phyloP scores from a whole-genome alignment of 2,797 vertebrate genomes.

The Urocyon cinereoargenteus region DNA sequence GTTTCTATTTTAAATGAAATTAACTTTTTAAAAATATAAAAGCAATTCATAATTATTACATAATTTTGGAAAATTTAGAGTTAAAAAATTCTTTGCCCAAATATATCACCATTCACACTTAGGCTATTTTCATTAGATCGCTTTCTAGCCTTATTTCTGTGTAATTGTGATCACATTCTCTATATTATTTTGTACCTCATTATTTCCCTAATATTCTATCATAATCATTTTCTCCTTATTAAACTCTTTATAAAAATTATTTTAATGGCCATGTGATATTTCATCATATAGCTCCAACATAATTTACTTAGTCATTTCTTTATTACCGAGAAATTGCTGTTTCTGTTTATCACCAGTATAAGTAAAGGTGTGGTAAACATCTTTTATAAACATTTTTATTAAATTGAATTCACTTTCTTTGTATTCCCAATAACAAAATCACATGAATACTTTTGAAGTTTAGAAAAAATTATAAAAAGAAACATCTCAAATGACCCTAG shows the following conservation, averaged over 20 bases:
- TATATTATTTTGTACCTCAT: conserved; percentile 24
- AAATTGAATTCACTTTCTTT: conserved; percentile 43
- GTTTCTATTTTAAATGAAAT: neutral
- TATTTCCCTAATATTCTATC: conserved; percentile 19
- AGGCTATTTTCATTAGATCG: neutral
- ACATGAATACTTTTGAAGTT: conserved; percentile 36
- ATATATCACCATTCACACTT: neutral
- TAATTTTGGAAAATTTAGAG: conserved; percentile 16
- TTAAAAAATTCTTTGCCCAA: neutral
- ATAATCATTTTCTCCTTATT: conserved; percentile 44
- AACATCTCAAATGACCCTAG: conserved; percentile 14
- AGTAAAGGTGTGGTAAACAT: conserved; percentile 8
- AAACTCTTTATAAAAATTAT: conserved; percentile 22
- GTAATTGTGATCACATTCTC: conserved; percentile 36
- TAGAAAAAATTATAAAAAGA: conserved; percentile 51
- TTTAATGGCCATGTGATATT: neutral
- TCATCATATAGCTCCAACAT: neutral
- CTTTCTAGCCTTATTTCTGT: conserved; percentile 25
- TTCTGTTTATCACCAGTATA: conserved; percentile 56
- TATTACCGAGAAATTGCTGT: conserved; percentile 44
- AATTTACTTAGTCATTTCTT: conserved; percentile 47
- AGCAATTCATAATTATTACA: neutral
- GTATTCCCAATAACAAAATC: conserved; percentile 57
- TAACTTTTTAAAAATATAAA: conserved; percentile 20
- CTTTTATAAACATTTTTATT: conserved; percentile 44